These are phyloP conservation scores for Tridacna gigas DNA, from an alignment of 2,888 invertebrate genomes.

Conservation along the genomic window DNA sequence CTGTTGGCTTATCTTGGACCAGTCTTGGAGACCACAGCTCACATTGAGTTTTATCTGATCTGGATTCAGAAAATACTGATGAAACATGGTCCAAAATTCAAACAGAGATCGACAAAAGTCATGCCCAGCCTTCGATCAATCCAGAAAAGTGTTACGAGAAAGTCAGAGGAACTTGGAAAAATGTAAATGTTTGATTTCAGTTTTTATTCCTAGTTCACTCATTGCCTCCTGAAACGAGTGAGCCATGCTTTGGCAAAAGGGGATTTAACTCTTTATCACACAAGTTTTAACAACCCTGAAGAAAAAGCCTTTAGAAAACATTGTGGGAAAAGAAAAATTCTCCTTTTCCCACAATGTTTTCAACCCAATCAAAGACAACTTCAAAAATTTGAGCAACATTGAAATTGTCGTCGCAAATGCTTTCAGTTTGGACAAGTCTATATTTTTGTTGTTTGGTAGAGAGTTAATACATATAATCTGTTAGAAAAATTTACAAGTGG, in stretches of 20 bases:
- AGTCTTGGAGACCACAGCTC: conserved; percentile 91
- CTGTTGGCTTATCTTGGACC: conserved; percentile 89
- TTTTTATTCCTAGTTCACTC: background rate
- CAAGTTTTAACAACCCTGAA: background rate
- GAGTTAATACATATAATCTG: too few relatives aligned
- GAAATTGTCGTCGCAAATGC: too few relatives aligned
- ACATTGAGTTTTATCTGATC: conserved; percentile 93
- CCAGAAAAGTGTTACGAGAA: conserved; percentile 88
- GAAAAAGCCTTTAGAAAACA: background rate
- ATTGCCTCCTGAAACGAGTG: background rate
- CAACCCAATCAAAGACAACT: too few relatives aligned
- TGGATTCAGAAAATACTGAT: conserved; percentile 92
- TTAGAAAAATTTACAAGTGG: too few relatives aligned
- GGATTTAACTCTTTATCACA: background rate
- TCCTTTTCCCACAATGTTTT: too few relatives aligned
- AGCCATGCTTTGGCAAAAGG: too few relatives aligned
- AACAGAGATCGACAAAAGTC: conserved; percentile 86
- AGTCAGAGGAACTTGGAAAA: conserved; percentile 92
- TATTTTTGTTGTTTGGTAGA: too few relatives aligned
- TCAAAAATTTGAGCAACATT: too few relatives aligned
- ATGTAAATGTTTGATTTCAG: conserved; percentile 87
- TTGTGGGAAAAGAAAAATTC: background rate
- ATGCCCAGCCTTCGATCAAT: conserved; percentile 90
- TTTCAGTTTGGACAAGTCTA: too few relatives aligned
- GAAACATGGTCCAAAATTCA: conserved; percentile 87